A percentile compares a stretch with the other conserved stretches of the same genome.
Conservation (phyloP, 2,113 vertebrate species). For the Maccullochella peelii region DNA sequence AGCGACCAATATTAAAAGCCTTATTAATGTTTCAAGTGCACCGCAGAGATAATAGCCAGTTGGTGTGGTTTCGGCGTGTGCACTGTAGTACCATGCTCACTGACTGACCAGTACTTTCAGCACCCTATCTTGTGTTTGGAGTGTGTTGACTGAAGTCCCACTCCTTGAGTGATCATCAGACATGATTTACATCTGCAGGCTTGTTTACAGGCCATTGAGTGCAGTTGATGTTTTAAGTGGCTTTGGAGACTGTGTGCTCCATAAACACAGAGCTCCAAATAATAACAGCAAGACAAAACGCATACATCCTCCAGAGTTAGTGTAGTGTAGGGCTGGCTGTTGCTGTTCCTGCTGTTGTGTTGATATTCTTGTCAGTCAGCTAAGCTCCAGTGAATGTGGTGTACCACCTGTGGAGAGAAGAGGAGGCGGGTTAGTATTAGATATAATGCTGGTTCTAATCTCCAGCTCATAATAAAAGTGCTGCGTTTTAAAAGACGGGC, state of each 20-base stretch:
- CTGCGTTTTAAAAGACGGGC: slow-evolving; percentile 53
- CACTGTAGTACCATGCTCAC: neutral
- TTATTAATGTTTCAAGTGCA: slow-evolving; percentile 74
- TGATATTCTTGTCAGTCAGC: slow-evolving; percentile 66
- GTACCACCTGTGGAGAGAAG: slow-evolving; percentile 54
- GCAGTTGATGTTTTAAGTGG: slow-evolving; percentile 65
- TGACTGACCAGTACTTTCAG: slow-evolving; percentile 17
- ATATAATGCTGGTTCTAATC: slow-evolving; percentile 71
- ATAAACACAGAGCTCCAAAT: slow-evolving; percentile 63
- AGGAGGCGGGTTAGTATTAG: slow-evolving; percentile 46
- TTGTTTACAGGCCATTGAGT: slow-evolving; percentile 62
- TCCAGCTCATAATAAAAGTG: slow-evolving; percentile 67
- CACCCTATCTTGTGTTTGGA: slow-evolving; percentile 31
- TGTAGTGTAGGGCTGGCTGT: slow-evolving; percentile 21
- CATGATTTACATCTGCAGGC: slow-evolving; percentile 52
- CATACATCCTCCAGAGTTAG: slow-evolving; percentile 27
- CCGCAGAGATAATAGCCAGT: slow-evolving; percentile 45
- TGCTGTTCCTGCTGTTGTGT: slow-evolving; percentile 47
- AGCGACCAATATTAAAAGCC: slow-evolving; percentile 76
- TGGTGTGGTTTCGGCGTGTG: slow-evolving; percentile 40
- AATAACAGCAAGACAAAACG: slow-evolving; percentile 60
- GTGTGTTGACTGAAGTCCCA: slow-evolving; percentile 31
- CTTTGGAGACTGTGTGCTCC: slow-evolving; percentile 48
- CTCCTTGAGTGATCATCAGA: slow-evolving; percentile 43
- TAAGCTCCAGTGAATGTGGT: slow-evolving; percentile 52